Evolutionary conservation across 1,140 invertebrate species (phyloP), one percentile per base, ranked within the genome.

Genomic region (Magallana gigas): DNA sequence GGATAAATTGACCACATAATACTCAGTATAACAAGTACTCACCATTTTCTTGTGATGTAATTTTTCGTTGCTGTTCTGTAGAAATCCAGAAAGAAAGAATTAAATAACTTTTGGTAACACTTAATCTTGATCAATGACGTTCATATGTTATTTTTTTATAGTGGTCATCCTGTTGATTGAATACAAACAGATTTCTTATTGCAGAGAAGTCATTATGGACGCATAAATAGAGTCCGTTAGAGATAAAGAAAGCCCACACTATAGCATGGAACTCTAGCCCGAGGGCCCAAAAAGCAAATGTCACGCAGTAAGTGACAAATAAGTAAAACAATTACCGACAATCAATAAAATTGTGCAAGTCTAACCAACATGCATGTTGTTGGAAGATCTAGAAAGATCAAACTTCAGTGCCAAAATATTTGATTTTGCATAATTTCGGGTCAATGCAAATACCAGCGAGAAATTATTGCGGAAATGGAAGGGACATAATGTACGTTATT

Each of bases 271-370:
- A 76, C 23, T 76, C 68, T 76, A 29, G 68, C 68, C 68, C 68
- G 68, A 76, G 68, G 68, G 23, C 68, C 68, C 18, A 11, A 48
- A 8, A 8, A 76, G 12, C 68, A 8, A 29, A 9, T 76, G 68
- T 76, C 68, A 76, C 68, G 68, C 11, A 23, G 68, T 76, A 36
- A 76, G 68, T 76, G 68, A 76, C 68, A 29, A 29, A 76, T 76
- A 29, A 76, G 68, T 76, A 76, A 76, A 76, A 76, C 68, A 76
- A 76, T 76, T 76, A 76, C 68, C 23, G 60, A 76, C 68, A 29
- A 76, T 76, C 68, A 76, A 76, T 76, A 76, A 76, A 76, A 76
- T 76, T 29, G 68, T 76, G 68, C 68, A 76, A 76, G 68, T 4
- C 29, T 23, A 18, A 76, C 68, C 68, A 76, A 36, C 23, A 48